Evolutionary conservation across 2,113 vertebrate genomes (phyloP), one percentile per base, ranked within the genome.

Genomic region (Toxotes jaculatrix): DNA sequence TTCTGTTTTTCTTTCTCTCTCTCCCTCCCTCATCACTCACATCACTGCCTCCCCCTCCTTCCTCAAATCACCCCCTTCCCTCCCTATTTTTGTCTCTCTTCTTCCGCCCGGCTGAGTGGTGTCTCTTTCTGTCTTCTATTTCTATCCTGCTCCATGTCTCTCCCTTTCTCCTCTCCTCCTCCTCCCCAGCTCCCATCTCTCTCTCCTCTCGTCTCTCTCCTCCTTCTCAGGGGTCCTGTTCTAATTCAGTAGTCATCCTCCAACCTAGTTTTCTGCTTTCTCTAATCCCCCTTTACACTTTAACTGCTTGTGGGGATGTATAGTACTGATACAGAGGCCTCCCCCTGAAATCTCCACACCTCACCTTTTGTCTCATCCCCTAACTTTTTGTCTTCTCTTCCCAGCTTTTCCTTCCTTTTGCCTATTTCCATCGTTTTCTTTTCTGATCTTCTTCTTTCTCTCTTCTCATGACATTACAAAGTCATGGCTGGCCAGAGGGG

Each of bases 151-250:
- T 89, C 90, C 92, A 89, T 90, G 89, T 86, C 85, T 77, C 78
- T 77, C 78, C 76, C 65, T 87, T 80, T 80, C 83, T 79, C 65
- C 80, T 68, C 64, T 34, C 68, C 76, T 63, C 21, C 53, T 34
- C 45, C 66, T 60, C 53, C 42, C 68, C 14, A 59, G 23, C 83
- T 12, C 53, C 67, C 49, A 51, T n/a, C 53, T 38, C 74, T 51
- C 79, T 70, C 69, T 68, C 11, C 85, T 89, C 81, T 42, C 55
- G 6, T 23, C 45, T 76, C 67, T 64, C 64, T 84, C 77, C 87
- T 92, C 88, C 82, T 93, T 94, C 95, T 95, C 95, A 85, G 88
- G 95, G 94, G 95, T 94, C 92, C 94, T 95, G 95, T 93, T 94
- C 95, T 95, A 95, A 94, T 95, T 96, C 93, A 88, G 86, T 62